A percentile compares a stretch with the other conserved stretches of the same genome.
These are phyloP conservation scores for Misgurnus anguillicaudatus DNA, from an alignment of 2,113 vertebrate species.

Conservation along the genomic window DNA sequence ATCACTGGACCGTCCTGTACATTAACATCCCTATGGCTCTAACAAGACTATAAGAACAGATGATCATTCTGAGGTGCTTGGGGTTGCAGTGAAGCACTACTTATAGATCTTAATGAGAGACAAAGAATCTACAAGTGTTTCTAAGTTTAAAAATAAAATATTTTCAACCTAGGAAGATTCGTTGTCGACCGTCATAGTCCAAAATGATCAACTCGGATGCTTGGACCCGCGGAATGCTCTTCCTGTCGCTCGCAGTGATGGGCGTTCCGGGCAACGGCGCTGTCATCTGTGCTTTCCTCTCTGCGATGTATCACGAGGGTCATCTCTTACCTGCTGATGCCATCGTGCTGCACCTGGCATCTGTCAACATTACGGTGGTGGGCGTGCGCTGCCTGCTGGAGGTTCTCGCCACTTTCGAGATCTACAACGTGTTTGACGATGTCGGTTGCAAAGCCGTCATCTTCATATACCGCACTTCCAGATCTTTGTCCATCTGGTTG, in stretches of 20 bases:
- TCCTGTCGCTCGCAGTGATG: constrained; percentile 65
- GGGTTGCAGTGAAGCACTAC: background rate
- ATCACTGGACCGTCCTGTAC: constrained; percentile 63
- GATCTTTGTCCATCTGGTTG: constrained; percentile 77
- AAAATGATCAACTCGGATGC: constrained; percentile 33
- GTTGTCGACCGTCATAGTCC: too few species aligned
- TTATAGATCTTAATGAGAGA: too few species aligned
- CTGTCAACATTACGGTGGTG: constrained; percentile 72
- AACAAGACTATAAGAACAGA: constrained; percentile 63
- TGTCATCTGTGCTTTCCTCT: constrained; percentile 69
- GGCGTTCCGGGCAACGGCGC: constrained; percentile 72
- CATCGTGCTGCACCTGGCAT: constrained; percentile 72
- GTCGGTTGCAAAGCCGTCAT: constrained; percentile 70
- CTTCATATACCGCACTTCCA: constrained; percentile 70
- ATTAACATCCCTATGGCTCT: constrained; percentile 16
- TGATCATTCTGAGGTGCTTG: background rate
- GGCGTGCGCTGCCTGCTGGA: constrained; percentile 70
- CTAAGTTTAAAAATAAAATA: too few species aligned
- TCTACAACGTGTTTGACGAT: constrained; percentile 65
- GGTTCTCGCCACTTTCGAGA: constrained; percentile 66
- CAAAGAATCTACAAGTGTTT: too few species aligned
- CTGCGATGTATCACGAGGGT: constrained; percentile 57
- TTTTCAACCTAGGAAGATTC: background rate
- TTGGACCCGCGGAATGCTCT: constrained; percentile 67
- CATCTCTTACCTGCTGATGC: constrained; percentile 69